Evolutionary conservation across 2,113 vertebrate genomes (phyloP).

Genomic region (Camelus bactrianus): DNA sequence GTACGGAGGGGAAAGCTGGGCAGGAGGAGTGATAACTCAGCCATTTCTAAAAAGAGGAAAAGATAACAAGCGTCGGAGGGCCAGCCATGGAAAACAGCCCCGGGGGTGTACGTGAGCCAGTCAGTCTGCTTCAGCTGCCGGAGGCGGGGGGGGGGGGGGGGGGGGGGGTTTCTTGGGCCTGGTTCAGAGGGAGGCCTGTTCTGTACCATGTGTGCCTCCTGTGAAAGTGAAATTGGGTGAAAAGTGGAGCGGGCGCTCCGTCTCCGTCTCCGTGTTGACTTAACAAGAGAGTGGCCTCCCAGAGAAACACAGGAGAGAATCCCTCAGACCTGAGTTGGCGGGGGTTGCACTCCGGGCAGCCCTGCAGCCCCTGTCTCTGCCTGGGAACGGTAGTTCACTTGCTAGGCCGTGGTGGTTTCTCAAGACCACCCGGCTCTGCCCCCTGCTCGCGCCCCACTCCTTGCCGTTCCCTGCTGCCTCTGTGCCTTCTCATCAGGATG

Average conservation of each 20-base stretch:
- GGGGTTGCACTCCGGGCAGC: background rate
- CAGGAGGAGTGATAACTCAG: slow-evolving; percentile 53
- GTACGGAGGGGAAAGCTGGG: slow-evolving; percentile 13
- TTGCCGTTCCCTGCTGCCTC: background rate
- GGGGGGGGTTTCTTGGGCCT: background rate
- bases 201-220: background rate
- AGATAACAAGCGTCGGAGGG: slow-evolving; percentile 46
- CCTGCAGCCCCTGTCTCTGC: background rate
- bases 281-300: background rate
- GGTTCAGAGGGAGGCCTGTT: slow-evolving; percentile 1
- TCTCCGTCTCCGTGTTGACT: background rate
- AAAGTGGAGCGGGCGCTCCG: slow-evolving; percentile 22
- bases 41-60: slow-evolving; percentile 73
- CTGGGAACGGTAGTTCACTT: background rate
- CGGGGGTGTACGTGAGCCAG: background rate
- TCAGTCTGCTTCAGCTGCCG: slow-evolving; percentile 42
- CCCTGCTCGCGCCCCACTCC: fast-evolving
- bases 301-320: slow-evolving; percentile 1
- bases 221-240: slow-evolving; percentile 49
- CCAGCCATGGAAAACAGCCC: slow-evolving; percentile 64
- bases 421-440: background rate
- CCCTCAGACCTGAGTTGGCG: fast-evolving
- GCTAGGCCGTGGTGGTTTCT: background rate
- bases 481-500: background rate
- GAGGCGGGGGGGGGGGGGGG: too few relatives aligned